Percentiles rank a stretch among this genome's conserved stretches.
phyloP scores from a whole-genome alignment of 1,140 invertebrate species.

The Aleiodes sp. region DNA sequence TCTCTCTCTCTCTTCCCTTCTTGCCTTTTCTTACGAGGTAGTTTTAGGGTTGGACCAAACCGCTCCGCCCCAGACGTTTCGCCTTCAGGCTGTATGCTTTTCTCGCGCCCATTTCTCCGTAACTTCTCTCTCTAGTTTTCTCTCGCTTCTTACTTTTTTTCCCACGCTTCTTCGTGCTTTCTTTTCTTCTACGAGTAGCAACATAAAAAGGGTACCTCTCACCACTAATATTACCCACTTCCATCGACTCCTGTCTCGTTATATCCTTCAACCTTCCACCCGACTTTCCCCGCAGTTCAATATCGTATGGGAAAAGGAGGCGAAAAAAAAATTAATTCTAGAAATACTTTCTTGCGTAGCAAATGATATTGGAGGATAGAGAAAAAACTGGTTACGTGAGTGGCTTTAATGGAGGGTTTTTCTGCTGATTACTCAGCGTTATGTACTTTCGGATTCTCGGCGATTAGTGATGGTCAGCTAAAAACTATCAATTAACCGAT shows the following conservation, averaged over 20 bases:
- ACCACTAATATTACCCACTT: slow-evolving; percentile 26
- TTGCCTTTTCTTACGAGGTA: slow-evolving; percentile 52
- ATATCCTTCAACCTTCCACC: slow-evolving; percentile 10
- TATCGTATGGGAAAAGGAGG: background rate
- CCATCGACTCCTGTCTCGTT: slow-evolving; percentile 16
- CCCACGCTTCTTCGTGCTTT: background rate
- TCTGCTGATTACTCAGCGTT: slow-evolving; percentile 29
- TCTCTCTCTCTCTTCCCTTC: slow-evolving; percentile 49
- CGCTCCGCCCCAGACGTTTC: slow-evolving; percentile 46
- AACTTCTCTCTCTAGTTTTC: background rate
- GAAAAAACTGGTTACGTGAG: background rate
- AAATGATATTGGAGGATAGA: background rate
- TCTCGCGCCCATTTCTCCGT: slow-evolving; percentile 28
- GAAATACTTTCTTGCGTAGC: background rate
- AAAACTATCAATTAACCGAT: slow-evolving; percentile 41
- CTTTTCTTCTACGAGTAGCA: background rate
- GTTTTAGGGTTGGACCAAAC: slow-evolving; percentile 50
- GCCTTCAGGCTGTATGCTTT: slow-evolving; percentile 33
- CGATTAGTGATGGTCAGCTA: slow-evolving; percentile 27
- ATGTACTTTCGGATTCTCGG: slow-evolving; percentile 3
- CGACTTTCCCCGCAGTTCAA: background rate
- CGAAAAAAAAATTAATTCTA: background rate
- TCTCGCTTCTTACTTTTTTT: background rate
- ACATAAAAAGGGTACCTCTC: slow-evolving; percentile 20
- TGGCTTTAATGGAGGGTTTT: slow-evolving; percentile 16